phyloP scores from a whole-genome alignment of 2,113 vertebrate species.

The Notiomystis cincta region DNA sequence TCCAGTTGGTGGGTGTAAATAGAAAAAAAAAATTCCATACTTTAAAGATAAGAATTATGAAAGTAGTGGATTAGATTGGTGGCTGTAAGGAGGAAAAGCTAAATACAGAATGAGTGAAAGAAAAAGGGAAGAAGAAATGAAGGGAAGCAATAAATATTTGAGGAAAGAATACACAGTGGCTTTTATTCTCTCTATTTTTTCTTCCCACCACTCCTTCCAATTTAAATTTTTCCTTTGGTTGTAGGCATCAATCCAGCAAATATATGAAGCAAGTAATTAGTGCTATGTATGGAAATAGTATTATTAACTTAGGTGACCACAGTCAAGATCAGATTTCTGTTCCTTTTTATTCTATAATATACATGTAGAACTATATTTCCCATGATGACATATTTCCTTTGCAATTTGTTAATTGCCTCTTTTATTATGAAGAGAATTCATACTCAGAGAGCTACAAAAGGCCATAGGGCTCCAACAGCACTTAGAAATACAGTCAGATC shows the following conservation, averaged over 20 bases:
- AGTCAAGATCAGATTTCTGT: not conserved
- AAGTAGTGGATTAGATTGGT: not conserved
- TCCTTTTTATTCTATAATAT: not conserved
- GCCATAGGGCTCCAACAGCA: not conserved
- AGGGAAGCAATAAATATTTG: not conserved
- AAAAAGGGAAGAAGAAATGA: not conserved
- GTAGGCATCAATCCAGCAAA: not conserved
- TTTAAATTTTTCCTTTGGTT: not conserved
- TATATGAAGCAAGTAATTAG: conserved; percentile 11
- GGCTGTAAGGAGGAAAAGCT: not conserved
- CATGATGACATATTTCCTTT: not conserved
- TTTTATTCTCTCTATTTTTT: not conserved
- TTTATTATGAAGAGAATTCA: not conserved
- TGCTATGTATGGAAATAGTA: not conserved
- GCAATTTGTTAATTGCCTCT: conserved; percentile 40
- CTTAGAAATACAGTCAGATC: not conserved
- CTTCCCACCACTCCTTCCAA: not conserved
- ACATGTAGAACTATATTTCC: not conserved
- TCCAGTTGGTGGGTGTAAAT: not conserved
- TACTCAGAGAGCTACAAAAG: conserved; percentile 2
- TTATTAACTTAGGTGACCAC: conserved; percentile 32
- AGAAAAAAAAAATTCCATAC: not conserved
- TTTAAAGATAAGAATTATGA: not conserved
- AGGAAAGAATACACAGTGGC: not conserved
- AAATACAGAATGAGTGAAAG: not conserved